Evolutionary conservation across 2,797 vertebrate species (phyloP).

Genomic region (Rousettus madagascariensis): DNA sequence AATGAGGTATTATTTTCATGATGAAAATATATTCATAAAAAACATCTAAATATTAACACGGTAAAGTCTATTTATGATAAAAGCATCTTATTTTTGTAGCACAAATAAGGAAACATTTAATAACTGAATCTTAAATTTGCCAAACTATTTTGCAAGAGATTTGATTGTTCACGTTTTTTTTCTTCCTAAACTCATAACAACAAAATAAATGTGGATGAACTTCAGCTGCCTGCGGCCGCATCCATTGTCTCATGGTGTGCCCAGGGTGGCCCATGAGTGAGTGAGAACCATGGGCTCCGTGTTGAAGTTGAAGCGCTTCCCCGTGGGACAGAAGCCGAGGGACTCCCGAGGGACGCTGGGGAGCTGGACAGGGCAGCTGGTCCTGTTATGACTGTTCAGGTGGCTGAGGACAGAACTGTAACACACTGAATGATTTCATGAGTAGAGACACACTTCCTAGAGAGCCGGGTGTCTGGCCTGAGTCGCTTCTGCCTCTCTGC

Average conservation of each 20-base stretch:
- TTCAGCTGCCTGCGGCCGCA: constrained; percentile 45
- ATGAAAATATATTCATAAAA: not conserved
- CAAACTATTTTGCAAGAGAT: constrained; percentile 52
- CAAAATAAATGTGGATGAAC: constrained; percentile 48
- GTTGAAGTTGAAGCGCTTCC: constrained; percentile 51
- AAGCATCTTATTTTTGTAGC: not conserved
- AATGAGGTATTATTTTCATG: not conserved
- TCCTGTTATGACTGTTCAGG: not conserved
- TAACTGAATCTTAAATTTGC: constrained; percentile 16
- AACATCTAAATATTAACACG: not conserved
- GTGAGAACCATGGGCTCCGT: constrained; percentile 15
- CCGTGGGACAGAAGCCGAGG: not conserved
- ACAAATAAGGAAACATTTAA: constrained; percentile 32
- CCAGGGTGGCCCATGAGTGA: not conserved
- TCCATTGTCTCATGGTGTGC: not conserved
- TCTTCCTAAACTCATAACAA: not conserved
- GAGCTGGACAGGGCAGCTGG: not conserved
- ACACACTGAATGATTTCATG: not conserved
- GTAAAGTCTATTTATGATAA: not conserved
- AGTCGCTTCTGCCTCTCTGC: too few species aligned
- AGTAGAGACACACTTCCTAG: not conserved
- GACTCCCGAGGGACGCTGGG: not conserved
- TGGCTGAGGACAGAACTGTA: not conserved
- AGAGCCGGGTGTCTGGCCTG: not conserved
- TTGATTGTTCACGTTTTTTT: constrained; percentile 46